Base-by-base conservation (phyloP, 2,797 vertebrate species). In the Hephaestus fuliginosus region DNA sequence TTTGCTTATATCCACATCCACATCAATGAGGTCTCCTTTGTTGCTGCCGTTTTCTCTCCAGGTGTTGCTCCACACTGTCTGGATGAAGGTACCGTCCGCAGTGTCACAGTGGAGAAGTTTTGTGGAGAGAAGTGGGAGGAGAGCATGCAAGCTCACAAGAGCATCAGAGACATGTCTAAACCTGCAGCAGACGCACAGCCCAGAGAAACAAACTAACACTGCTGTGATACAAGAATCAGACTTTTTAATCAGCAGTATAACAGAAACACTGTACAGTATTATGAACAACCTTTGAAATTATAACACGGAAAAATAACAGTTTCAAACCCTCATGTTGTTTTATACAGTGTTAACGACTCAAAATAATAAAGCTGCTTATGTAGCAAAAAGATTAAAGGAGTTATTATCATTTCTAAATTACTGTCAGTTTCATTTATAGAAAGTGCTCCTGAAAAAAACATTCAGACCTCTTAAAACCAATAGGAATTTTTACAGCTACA, bases 81-180 rank as follows among this genome's bases (percentile, higher is more conserved):
- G 92, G 97, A 99, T 55, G 95, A 97, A 53, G 98, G 97, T 49
- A 97, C 97, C 0, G 95, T 98, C 73, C 88, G 88, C 80, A 97
- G 94, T 25, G 57, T 96, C 70, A 95, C 91, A 15, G 92, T 96
- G n/a, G 97, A 99, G 91, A 93, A 93, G 0, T 97, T 98, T 90
- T 95, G 96, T 64, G 98, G 98, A 44, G 95, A 96, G 46, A 96
- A 97, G 3, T 99, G 98, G 98, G 98, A 99, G 81, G 97, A 97
- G 82, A 97, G 96, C 77, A 93, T 99, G 91, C 88, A 95, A 81
- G 95, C 96, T 75, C 97, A 99, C 57, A 94, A 95, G 86, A 96
- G 85, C 83, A 98, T 99, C 88, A 93, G 89, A 93, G 93, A 89
- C 86, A 97, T 98, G 97, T 98, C 98, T 4, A 96, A 96, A 88